These are phyloP conservation scores for Paramisgurnus dabryanus DNA, from an alignment of 2,113 vertebrate species.

Conservation along the genomic window DNA sequence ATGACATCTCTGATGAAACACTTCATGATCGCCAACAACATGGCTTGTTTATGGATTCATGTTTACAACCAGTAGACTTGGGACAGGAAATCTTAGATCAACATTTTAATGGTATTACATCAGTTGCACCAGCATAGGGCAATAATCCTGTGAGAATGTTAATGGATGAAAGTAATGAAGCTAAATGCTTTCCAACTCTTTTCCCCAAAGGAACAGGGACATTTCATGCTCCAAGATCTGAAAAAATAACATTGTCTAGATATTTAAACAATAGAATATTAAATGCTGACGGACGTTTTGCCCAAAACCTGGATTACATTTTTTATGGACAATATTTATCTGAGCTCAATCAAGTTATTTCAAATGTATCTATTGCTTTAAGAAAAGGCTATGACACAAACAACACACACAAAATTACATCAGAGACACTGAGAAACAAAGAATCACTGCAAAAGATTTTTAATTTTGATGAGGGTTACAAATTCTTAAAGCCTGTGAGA, in stretches of 20 bases:
- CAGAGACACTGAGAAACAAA: conserved; percentile 33
- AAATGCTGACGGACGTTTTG: conserved; percentile 46
- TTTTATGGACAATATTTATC: conserved; percentile 46
- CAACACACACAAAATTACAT: neutral
- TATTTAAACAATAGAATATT: conserved; percentile 41
- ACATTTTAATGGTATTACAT: neutral
- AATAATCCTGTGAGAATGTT: no score
- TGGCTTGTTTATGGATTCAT: conserved; percentile 24
- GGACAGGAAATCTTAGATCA: conserved; percentile 27
- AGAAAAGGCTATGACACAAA: neutral
- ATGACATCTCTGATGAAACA: neutral
- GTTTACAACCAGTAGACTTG: conserved; percentile 40
- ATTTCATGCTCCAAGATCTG: neutral
- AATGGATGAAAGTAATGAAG: conserved; percentile 35
- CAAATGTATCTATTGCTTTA: no score
- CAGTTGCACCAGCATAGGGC: no score
- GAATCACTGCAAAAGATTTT: conserved; percentile 16
- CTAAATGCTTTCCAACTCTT: conserved; percentile 45
- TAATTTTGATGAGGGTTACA: neutral
- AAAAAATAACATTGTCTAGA: conserved; percentile 11
- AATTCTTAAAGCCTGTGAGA: conserved; percentile 38
- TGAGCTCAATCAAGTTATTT: no score
- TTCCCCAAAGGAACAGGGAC: conserved; percentile 5
- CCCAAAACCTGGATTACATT: conserved; percentile 24
- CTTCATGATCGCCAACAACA: conserved; percentile 29